phyloP scores from a whole-genome alignment of 2,797 vertebrate genomes.

The Urocyon cinereoargenteus region DNA sequence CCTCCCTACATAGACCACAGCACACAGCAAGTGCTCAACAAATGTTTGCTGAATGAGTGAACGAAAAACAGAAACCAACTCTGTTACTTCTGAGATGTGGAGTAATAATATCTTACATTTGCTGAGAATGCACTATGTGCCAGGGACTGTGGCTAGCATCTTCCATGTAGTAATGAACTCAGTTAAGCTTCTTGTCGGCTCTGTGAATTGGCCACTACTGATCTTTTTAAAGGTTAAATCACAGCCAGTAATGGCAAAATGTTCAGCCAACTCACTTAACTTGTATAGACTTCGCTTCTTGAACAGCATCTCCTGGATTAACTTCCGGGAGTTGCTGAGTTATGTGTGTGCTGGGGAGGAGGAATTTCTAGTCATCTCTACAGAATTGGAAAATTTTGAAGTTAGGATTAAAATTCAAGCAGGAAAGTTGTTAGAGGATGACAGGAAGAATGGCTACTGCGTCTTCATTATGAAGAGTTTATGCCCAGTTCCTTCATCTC shows the following conservation, averaged over 20 bases:
- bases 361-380: not conserved
- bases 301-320: not conserved
- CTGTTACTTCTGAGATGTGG: not conserved
- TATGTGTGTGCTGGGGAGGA: not conserved
- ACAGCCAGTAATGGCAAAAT: not conserved
- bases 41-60: not conserved
- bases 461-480: not conserved
- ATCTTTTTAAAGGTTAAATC: not conserved
- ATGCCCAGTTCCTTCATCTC: not conserved
- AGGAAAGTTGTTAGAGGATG: not conserved
- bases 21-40: not conserved
- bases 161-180: not conserved
- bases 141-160: not conserved
- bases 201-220: not conserved
- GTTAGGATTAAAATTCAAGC: constrained; percentile 10
- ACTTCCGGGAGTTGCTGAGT: not conserved
- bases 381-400: constrained; percentile 1
- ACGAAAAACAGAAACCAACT: not conserved
- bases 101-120: not conserved
- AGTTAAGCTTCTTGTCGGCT: not conserved
- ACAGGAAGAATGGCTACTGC: not conserved
- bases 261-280: too few relatives aligned
- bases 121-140: not conserved
- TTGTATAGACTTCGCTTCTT: not conserved
- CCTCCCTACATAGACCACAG: not conserved